Base-by-base conservation (phyloP, 2,797 vertebrate genomes). In the Rhyacichthys aspro region DNA sequence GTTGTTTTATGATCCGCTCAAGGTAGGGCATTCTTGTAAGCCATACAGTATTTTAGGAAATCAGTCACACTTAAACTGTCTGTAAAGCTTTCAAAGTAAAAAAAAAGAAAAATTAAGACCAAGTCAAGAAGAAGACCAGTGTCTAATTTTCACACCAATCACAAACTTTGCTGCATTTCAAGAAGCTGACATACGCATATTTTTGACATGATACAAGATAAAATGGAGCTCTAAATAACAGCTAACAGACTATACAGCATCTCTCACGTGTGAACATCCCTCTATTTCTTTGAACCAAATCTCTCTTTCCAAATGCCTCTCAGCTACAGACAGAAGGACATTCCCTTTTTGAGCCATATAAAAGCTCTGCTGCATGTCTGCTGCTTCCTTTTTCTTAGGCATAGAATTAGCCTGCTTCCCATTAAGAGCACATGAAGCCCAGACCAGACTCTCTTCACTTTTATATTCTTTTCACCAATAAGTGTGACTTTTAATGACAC, bases 271-370 rank as follows among this genome's bases (percentile, higher is more conserved):
- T n/a, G 14, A 49, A 16, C 32, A 6, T 37, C 33, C 47, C 9
- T 1, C 42, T 16, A 54, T 57, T 67, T 75, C 53, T 45, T 67
- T 64, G 46, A 47, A 23, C 28, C 33, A 37, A 46, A 46, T 19
- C 46, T 44, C 43, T 79, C 19, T 32, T 46, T 75, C 73, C 16
- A 38, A 48, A 78, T 79, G 88, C 73, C 66, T 77, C 49, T 85
- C 41, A 82, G 77, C 76, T 76, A 74, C 80, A 92, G 93, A 93
- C 91, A 86, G 86, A 92, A 67, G 84, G 79, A 85, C 91, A 94
- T 94, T 94, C 91, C 90, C 58, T 70, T 55, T 72, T 85, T 86
- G 65, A 85, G 83, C 89, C 80, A 77, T 75, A 79, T 82, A 67
- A 72, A 78, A 2, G 38, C 14, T 37, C 78, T 81, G 79, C 64